Evolutionary conservation across 2,113 vertebrate species (phyloP).

Genomic region (Regulus satrapa): DNA sequence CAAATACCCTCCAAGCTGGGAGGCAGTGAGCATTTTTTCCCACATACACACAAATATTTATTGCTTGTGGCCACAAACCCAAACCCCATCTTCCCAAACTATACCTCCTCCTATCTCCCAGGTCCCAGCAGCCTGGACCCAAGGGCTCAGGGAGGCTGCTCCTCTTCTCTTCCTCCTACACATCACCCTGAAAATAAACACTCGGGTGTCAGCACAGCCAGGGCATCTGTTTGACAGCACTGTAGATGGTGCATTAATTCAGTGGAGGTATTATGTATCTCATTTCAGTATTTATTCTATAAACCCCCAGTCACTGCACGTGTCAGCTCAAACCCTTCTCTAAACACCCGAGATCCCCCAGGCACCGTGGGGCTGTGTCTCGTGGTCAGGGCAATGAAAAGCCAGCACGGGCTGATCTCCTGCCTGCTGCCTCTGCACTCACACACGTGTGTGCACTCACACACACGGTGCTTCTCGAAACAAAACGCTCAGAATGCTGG

Average conservation of each 20-base stretch:
- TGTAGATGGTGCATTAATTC: background rate
- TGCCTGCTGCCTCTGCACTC: background rate
- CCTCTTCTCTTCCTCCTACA: fast-evolving
- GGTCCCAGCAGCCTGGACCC: background rate
- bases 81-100: background rate
- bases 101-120: background rate
- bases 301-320: background rate
- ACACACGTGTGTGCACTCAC: background rate
- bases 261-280: background rate
- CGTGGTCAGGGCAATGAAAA: fast-evolving
- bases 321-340: background rate
- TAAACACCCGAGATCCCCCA: background rate
- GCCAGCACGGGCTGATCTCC: fast-evolving
- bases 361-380: fast-evolving
- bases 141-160: fast-evolving
- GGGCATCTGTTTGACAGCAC: fast-evolving
- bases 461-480: fast-evolving
- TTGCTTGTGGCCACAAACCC: background rate
- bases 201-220: background rate
- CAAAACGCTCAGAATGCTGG: background rate
- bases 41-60: background rate
- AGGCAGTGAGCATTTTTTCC: background rate
- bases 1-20: background rate
- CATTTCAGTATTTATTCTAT: background rate
- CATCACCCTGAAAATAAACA: background rate